Base-by-base conservation (phyloP, 2,113 vertebrate genomes). In the Oncorhynchus keta region DNA sequence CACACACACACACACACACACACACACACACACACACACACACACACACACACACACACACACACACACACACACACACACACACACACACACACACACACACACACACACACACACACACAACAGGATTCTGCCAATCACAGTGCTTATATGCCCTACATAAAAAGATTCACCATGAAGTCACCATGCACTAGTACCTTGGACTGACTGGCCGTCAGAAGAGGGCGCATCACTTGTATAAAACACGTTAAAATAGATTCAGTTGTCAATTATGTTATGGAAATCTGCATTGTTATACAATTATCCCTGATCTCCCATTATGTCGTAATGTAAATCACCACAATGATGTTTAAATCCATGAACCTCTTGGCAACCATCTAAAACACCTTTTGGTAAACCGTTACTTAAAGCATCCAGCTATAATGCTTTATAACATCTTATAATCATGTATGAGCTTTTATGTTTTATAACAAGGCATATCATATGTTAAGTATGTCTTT, bases 341-440 rank as follows among this genome's bases (percentile, higher is more conserved):
- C 20, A 26, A 64, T 3, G 81, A 85, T 72, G 80, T 87, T 84
- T 84, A 85, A 87, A 89, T 87, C 75, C 83, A 90, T 90, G 88
- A 92, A 89, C 85, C 81, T 78, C 76, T 80, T 45, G 72, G 79
- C 68, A 78, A 84, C 39, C 39, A 45, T 45, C 39, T 45, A 45
- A 45, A 45, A 45, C 86, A 79, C 83, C 83, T 35, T 35, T 35
- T 2, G 6, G 6, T 35, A 7, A 35, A 6, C 35, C 35, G 86
- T 87, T 73, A 39, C 35, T 39, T 39, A 9, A 39, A 39, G 35
- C 8, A 39, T 39, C 39, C 39, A 39, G 39, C 39, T 39, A 39
- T 39, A 39, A 39, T 39, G 39, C 8, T 9, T 39, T 39, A 9
- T 39, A 9, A 39, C 8, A 9, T 9, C 2, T 39, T 39, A 9